Conservation (phyloP, 2,797 vertebrate genomes). For the Danio tinwini region DNA sequence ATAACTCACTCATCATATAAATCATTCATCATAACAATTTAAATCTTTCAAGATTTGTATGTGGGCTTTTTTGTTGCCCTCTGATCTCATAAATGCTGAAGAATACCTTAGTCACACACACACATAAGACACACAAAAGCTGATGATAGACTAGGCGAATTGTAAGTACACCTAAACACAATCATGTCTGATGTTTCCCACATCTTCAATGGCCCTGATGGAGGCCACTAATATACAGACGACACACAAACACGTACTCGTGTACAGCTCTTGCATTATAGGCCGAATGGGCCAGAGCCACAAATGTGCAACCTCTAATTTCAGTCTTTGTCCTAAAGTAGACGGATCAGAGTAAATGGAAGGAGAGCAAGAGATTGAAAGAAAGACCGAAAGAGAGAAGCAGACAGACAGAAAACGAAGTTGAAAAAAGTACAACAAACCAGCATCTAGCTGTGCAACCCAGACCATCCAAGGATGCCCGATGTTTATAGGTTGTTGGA, state of each 20-base stretch:
- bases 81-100: background rate
- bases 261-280: slow-evolving; percentile 18
- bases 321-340: slow-evolving; percentile 50
- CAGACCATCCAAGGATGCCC: slow-evolving; percentile 74
- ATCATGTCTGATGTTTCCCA: slow-evolving; percentile 33
- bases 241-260: slow-evolving; percentile 50
- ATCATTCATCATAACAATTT: too few species aligned
- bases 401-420: slow-evolving; percentile 50
- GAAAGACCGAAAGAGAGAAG: slow-evolving; percentile 24
- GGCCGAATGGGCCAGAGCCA: slow-evolving; percentile 24
- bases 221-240: slow-evolving; percentile 54
- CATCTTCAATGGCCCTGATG: slow-evolving; percentile 42
- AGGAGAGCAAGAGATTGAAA: slow-evolving; percentile 44
- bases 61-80: slow-evolving; percentile 11
- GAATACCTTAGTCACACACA: slow-evolving; percentile 14
- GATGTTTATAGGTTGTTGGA: slow-evolving; percentile 75
- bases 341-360: slow-evolving; percentile 59
- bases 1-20: too few species aligned
- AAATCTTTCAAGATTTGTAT: too few species aligned
- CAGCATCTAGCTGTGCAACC: slow-evolving; percentile 54
- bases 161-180: slow-evolving; percentile 60
- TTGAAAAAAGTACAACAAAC: slow-evolving; percentile 61
- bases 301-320: slow-evolving; percentile 44
- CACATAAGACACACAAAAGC: slow-evolving; percentile 12
- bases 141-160: slow-evolving; percentile 64